Evolutionary conservation across 2,888 invertebrate species (phyloP).

Genomic region (Actias luna): DNA sequence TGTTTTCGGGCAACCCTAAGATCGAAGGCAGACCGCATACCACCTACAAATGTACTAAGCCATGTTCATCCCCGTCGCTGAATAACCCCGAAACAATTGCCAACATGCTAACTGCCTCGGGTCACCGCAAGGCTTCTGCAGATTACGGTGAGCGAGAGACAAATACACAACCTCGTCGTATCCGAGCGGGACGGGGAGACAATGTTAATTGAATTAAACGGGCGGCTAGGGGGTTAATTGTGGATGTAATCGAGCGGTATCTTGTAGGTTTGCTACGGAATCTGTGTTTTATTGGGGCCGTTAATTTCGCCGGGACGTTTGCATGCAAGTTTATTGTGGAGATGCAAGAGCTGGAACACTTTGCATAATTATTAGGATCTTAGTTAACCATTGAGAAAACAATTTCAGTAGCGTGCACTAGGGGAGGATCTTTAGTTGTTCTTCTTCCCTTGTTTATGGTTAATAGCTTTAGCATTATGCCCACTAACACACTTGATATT

Average conservation of each 20-base stretch:
- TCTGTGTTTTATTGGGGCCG: not conserved
- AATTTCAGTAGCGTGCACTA: no score
- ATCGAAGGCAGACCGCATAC: constrained; percentile 21
- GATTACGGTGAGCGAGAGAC: constrained; percentile 35
- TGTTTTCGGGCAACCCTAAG: not conserved
- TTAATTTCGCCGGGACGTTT: not conserved
- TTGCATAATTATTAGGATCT: no score
- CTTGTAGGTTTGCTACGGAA: constrained; percentile 31
- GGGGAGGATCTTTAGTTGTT: no score
- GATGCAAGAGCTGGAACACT: not conserved
- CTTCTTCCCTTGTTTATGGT: no score
- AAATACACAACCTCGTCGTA: constrained; percentile 11
- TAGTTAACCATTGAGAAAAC: no score
- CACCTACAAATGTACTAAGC: constrained; percentile 14
- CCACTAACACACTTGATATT: no score
- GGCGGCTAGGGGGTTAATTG: constrained; percentile 49
- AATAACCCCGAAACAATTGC: constrained; percentile 50
- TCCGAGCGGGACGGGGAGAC: constrained; percentile 29
- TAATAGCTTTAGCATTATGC: no score
- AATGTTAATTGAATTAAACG: constrained; percentile 59
- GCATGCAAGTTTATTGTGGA: constrained; percentile 1
- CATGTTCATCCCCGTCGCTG: constrained; percentile 33
- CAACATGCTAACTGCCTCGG: constrained; percentile 64
- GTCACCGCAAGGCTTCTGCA: constrained; percentile 45
- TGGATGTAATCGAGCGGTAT: constrained; percentile 42